A percentile compares a stretch with the other conserved stretches of the same genome.
These are phyloP conservation scores for Drosophila bifasciata DNA, from an alignment of 1,140 invertebrate species.

Conservation along the genomic window DNA sequence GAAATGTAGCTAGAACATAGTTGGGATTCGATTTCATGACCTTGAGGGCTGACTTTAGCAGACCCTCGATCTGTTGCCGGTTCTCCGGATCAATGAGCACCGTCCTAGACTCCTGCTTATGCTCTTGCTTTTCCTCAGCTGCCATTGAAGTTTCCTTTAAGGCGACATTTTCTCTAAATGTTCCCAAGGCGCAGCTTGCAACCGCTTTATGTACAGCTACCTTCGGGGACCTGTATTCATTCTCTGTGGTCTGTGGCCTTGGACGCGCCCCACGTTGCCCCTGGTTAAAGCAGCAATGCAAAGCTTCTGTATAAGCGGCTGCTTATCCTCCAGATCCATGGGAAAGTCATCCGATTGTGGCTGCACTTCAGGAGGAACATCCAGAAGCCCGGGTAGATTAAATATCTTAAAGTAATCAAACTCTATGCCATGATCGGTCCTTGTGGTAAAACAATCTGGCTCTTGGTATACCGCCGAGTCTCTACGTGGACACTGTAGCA, in stretches of 20 bases:
- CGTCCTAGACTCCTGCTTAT: not conserved
- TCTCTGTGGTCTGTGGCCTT: not conserved
- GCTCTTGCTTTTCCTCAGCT: not conserved
- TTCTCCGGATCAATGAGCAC: slow-evolving; percentile 63
- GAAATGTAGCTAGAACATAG: slow-evolving; percentile 72
- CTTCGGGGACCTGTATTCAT: no score
- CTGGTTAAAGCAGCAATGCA: slow-evolving; percentile 30
- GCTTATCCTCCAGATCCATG: slow-evolving; percentile 19
- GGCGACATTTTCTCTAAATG: not conserved
- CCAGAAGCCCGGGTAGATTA: not conserved
- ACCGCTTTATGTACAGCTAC: slow-evolving; percentile 17
- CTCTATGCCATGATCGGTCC: not conserved
- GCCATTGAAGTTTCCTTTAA: not conserved
- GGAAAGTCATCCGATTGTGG: slow-evolving; percentile 2
- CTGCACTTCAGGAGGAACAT: not conserved
- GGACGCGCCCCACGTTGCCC: not conserved
- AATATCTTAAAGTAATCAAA: slow-evolving; percentile 53
- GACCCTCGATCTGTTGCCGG: slow-evolving; percentile 28
- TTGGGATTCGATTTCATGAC: slow-evolving; percentile 41
- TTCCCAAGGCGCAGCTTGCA: slow-evolving; percentile 6
- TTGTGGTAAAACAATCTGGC: not conserved
- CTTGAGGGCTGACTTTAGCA: slow-evolving; percentile 57
- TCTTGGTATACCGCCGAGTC: not conserved
- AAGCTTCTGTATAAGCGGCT: slow-evolving; percentile 21
- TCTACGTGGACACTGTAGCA: not conserved